A percentile compares a stretch with the other conserved stretches of the same genome.
Conservation (phyloP, 1,140 invertebrate species). For the Zaprionus ornatus region DNA sequence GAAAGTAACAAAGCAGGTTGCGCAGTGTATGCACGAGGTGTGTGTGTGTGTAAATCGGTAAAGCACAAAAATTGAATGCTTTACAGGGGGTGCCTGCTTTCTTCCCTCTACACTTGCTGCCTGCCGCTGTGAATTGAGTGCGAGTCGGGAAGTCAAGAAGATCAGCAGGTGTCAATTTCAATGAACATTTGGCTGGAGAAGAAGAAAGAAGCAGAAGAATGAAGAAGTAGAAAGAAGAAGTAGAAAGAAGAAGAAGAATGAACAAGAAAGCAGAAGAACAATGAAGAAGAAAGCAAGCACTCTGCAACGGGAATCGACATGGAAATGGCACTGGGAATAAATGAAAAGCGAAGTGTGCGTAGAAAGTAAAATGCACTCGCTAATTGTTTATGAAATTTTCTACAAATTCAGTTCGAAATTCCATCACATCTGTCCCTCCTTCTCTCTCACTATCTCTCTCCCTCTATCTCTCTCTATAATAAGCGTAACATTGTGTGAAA, state of each 20-base stretch:
- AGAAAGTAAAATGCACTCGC: conserved; percentile 19
- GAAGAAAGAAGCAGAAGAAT: too few species aligned
- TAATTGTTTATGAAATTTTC: conserved; percentile 5
- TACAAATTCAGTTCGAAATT: conserved; percentile 17
- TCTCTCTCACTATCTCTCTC: not conserved
- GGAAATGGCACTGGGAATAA: not conserved
- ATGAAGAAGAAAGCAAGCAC: conserved; percentile 6
- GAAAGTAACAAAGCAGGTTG: not conserved
- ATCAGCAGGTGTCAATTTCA: conserved; percentile 45
- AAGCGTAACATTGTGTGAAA: not conserved
- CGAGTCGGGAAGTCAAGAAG: conserved; percentile 18
- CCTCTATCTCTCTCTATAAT: not conserved
- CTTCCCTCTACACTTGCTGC: not conserved
- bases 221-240: not conserved
- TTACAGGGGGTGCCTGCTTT: not conserved
- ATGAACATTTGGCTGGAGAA: conserved; percentile 8
- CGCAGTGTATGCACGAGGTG: not conserved
- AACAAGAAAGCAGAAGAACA: too few species aligned
- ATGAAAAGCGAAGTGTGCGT: conserved; percentile 14
- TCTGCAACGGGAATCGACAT: not conserved
- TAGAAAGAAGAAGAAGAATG: not conserved
- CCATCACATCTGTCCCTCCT: too few species aligned
- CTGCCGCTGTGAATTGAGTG: not conserved
- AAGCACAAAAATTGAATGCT: conserved; percentile 20
- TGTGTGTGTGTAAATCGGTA: conserved; percentile 3